Base-by-base conservation (phyloP, 1,140 invertebrate genomes). In the Dreissena polymorpha region DNA sequence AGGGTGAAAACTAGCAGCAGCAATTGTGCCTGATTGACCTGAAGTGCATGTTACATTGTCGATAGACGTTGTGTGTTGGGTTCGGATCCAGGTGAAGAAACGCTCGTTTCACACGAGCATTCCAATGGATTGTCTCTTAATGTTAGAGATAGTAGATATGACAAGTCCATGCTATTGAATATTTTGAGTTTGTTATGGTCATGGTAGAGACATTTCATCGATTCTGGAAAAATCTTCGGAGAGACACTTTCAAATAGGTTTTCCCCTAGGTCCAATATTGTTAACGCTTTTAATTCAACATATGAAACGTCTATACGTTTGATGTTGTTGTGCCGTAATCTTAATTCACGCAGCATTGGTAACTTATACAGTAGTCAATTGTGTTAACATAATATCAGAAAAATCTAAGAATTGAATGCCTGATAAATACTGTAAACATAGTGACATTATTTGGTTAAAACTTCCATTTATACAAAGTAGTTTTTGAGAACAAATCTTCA, bases 131-230 rank as follows among this genome's bases (percentile, higher is more conserved):
- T 78, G 2, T 23, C 21, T 23, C 39, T 21, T 25, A 78, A 51
- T 7, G 13, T 14, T n/a, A 78, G 12, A 10, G 67, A 49, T 21
- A 16, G 5, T 68, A 78, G 53, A 16, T 63, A 53, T 23, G 64
- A 10, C 10, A 21, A 27, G 27, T 51, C 14, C n/a, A 69, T 12
- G 10, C 49, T 63, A 8, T 78, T 0, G 27, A 78, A 67, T 27
- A 50, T 50, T 69, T 78, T 67, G n/a, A 78, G 50, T n/a, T 8
- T 13, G 23, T 78, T 78, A 53, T 55, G 21, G 21, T 78, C 63
- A 10, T 67, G 29, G 18, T 69, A 60, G 8, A 78, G 64, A 16
- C 16, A n/a, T 78, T 68, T 25, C n/a, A 78, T 0, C 27, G 63
- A 78, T 23, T 67, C 27, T 0, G 49, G 53, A 55, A 78, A 78